Conservation (phyloP, 2,888 invertebrate genomes). For the Acholoe squamosa region DNA sequence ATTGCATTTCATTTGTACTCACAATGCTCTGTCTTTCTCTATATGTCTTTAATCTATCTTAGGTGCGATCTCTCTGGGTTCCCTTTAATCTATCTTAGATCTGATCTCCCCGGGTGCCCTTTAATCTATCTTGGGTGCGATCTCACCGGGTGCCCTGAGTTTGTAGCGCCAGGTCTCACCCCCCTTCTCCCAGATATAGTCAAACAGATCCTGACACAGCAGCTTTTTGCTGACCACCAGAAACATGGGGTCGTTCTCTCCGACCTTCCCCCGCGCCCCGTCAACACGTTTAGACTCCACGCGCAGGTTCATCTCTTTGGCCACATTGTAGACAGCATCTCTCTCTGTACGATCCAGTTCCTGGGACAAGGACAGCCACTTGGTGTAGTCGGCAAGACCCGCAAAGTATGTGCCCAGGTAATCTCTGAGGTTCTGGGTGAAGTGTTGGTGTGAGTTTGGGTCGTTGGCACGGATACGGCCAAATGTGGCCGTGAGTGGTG, state of each 20-base stretch:
- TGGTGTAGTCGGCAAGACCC: background rate
- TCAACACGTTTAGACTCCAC: conserved; percentile 38
- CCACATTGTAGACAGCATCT: conserved; percentile 38
- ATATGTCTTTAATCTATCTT: too few species aligned
- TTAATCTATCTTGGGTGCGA: too few species aligned
- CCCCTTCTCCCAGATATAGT: conserved; percentile 50
- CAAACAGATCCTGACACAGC: conserved; percentile 41
- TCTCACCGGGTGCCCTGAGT: background rate
- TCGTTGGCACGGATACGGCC: background rate
- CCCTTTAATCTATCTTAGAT: too few species aligned
- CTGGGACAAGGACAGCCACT: conserved; percentile 1
- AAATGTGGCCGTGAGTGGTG: background rate
- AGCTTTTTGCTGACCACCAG: conserved; percentile 52
- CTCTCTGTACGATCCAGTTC: conserved; percentile 14
- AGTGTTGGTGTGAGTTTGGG: background rate
- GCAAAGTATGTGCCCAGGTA: background rate
- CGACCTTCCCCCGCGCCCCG: background rate
- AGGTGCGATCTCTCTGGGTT: too few species aligned
- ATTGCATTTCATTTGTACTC: too few species aligned
- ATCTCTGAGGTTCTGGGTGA: background rate
- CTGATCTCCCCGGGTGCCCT: too few species aligned
- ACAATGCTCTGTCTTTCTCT: too few species aligned
- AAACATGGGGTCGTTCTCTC: background rate
- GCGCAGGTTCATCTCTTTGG: conserved; percentile 37
- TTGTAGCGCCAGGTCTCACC: conserved; percentile 53